These are phyloP conservation scores for Bombycilla garrulus DNA, from an alignment of 2,113 vertebrate species.

Conservation along the genomic window DNA sequence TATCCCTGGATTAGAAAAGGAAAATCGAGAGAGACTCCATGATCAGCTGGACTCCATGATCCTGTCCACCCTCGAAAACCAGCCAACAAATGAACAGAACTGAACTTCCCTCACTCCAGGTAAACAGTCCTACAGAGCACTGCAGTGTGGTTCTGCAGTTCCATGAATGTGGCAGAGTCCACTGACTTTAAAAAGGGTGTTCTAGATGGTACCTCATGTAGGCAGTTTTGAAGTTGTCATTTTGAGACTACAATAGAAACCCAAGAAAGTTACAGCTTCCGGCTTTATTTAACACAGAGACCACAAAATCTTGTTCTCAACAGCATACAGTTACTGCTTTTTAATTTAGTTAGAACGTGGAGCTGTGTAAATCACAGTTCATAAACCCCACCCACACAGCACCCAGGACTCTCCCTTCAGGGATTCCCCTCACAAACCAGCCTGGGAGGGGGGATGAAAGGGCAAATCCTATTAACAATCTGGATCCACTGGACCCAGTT, in stretches of 20 bases:
- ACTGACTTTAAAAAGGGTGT: background rate
- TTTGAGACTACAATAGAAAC: background rate
- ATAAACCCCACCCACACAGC: background rate
- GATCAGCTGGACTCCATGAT: background rate
- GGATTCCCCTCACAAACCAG: background rate
- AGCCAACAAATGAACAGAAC: background rate
- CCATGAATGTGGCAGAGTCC: background rate
- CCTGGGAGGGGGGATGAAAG: background rate
- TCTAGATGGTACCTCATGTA: background rate
- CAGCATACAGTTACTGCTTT: constrained; percentile 29
- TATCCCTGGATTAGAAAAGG: background rate
- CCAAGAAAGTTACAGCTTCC: background rate
- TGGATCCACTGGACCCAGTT: constrained; percentile 5
- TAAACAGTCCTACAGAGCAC: background rate
- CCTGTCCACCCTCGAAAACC: background rate
- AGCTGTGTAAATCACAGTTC: constrained; percentile 51
- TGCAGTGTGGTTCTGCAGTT: background rate
- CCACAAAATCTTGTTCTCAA: background rate
- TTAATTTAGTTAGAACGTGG: constrained; percentile 58
- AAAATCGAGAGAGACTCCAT: background rate
- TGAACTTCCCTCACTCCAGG: background rate
- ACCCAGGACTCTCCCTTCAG: background rate
- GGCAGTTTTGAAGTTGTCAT: background rate
- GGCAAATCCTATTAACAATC: constrained; percentile 5
- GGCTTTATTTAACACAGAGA: background rate